phyloP scores from a whole-genome alignment of 2,797 vertebrate genomes.

The Melanotaenia nigrans region DNA sequence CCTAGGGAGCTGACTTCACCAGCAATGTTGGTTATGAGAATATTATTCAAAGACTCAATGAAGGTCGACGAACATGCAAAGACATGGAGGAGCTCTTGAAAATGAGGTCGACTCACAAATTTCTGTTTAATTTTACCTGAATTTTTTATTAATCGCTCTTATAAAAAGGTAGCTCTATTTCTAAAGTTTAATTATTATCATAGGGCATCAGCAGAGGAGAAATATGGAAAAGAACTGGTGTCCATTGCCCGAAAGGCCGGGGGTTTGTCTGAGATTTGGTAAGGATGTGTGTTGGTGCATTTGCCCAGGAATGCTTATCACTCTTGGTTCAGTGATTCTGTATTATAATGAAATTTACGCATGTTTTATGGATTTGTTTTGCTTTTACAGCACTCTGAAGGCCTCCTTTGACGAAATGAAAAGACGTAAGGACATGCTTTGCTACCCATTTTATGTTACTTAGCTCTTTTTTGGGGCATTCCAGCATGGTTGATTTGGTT shows the following conservation, averaged over 20 bases:
- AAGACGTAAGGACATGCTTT: conserved; percentile 85
- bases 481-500: not conserved
- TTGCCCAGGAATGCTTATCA: not conserved
- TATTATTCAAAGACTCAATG: conserved; percentile 87
- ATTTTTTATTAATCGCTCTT: rapidly evolving
- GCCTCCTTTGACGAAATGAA: conserved; percentile 91
- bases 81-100: conserved; percentile 94
- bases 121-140: not conserved
- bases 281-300: conserved; percentile 41
- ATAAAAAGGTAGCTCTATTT: not conserved
- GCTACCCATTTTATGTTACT: not conserved
- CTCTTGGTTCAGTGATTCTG: not conserved
- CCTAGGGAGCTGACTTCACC: conserved; percentile 89
- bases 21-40: conserved; percentile 89
- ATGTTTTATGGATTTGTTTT: not conserved
- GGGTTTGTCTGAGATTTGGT: conserved; percentile 92
- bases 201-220: conserved; percentile 94
- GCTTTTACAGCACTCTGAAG: conserved; percentile 86
- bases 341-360: not conserved
- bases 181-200: conserved; percentile 2
- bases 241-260: conserved; percentile 91
- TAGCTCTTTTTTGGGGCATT: not conserved
- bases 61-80: conserved; percentile 94
- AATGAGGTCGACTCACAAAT: conserved; percentile 84
- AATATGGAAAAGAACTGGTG: conserved; percentile 93